Evolutionary conservation across 1,140 invertebrate species (phyloP).

Genomic region (Bombus terrestris): DNA sequence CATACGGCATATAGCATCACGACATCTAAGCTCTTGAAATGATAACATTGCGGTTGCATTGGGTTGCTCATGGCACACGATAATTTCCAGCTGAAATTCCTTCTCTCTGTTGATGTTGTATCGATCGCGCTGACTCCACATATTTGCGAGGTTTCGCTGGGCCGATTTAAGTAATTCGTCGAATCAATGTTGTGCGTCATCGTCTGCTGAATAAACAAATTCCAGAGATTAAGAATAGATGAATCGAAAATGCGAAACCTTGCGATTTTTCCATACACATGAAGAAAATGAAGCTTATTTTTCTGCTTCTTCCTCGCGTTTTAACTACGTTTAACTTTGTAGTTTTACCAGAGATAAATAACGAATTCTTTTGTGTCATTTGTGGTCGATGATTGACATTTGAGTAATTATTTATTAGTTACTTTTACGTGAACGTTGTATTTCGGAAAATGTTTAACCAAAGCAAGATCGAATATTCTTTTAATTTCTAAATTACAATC

Average conservation of each 20-base stretch:
- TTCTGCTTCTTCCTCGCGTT: background rate
- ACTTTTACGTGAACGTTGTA: too few species aligned
- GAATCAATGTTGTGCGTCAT: conserved; percentile 18
- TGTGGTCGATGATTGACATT: too few species aligned
- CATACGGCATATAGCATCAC: background rate
- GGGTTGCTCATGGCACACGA: background rate
- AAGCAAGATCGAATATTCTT: too few species aligned
- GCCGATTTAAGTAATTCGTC: conserved; percentile 1
- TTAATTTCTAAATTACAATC: too few species aligned
- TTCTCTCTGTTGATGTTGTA: background rate
- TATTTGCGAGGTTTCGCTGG: background rate
- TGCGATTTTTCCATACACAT: background rate
- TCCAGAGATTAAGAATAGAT: conserved; percentile 14
- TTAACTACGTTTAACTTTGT: background rate
- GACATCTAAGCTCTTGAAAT: background rate
- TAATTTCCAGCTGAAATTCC: conserved; percentile 11
- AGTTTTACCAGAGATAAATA: too few species aligned
- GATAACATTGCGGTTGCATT: conserved; percentile 8
- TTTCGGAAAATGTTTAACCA: too few species aligned
- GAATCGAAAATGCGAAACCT: too few species aligned
- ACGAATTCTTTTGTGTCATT: too few species aligned
- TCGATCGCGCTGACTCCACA: background rate
- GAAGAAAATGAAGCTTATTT: background rate
- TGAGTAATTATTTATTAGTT: too few species aligned
- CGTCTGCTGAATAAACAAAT: conserved; percentile 20